phyloP scores from a whole-genome alignment of 1,140 invertebrate species.

The Conopomorpha cramerella region DNA sequence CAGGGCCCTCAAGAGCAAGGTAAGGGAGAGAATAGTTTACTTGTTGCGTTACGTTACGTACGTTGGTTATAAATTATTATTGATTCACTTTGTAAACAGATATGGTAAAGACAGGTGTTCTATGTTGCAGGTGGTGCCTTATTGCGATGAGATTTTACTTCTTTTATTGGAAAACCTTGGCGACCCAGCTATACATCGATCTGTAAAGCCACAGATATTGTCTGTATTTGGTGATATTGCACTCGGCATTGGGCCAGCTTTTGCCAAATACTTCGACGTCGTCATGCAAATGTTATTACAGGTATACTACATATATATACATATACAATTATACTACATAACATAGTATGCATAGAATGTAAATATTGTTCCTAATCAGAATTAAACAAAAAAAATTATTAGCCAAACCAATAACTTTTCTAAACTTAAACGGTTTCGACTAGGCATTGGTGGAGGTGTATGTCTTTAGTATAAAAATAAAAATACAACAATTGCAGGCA shows the following conservation, averaged over 20 bases:
- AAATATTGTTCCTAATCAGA: neutral
- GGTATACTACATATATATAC: slow-evolving; percentile 79
- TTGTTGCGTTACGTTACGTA: too few relatives aligned
- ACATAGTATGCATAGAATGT: too few relatives aligned
- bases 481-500: slow-evolving; percentile 71
- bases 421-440: too few relatives aligned
- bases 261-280: slow-evolving; percentile 91
- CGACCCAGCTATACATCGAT: slow-evolving; percentile 85
- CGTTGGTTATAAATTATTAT: too few relatives aligned
- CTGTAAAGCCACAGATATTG: slow-evolving; percentile 94
- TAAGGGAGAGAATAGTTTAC: slow-evolving; percentile 14
- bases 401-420: neutral
- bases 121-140: slow-evolving; percentile 74
- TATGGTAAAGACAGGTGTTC: too few relatives aligned
- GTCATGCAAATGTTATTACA: slow-evolving; percentile 87
- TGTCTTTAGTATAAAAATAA: too few relatives aligned
- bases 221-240: slow-evolving; percentile 96
- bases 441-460: too few relatives aligned
- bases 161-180: slow-evolving; percentile 86
- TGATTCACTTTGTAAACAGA: too few relatives aligned
- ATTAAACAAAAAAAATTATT: neutral
- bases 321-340: too few relatives aligned
- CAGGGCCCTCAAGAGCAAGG: slow-evolving; percentile 76
- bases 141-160: slow-evolving; percentile 95
- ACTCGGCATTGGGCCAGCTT: slow-evolving; percentile 88